Evolutionary conservation across 2,888 invertebrate genomes (phyloP).

Genomic region (Drosophila heteroneura): DNA sequence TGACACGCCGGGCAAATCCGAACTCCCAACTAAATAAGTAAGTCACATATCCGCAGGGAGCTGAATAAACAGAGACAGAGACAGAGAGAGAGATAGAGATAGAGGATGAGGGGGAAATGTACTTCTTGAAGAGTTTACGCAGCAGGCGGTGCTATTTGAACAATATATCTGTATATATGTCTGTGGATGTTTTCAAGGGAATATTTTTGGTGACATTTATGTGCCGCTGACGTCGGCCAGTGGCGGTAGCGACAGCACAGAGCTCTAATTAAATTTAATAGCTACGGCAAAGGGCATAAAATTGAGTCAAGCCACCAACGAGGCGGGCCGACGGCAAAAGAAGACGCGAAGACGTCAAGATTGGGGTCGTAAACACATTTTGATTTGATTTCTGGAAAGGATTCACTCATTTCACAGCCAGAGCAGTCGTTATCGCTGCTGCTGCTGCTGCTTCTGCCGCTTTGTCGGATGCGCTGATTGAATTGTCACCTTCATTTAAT

Average conservation of each 20-base stretch:
- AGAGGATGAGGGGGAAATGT: slow-evolving; percentile 9
- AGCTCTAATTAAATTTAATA: slow-evolving; percentile 82
- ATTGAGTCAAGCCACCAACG: slow-evolving; percentile 67
- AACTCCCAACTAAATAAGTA: slow-evolving; percentile 35
- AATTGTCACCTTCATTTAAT: slow-evolving; percentile 80
- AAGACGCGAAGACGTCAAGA: slow-evolving; percentile 20
- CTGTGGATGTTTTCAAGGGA: slow-evolving; percentile 58
- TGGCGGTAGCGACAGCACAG: slow-evolving; percentile 63
- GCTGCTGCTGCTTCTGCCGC: slow-evolving; percentile 7
- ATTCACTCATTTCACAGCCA: slow-evolving; percentile 57
- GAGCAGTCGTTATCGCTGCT: slow-evolving; percentile 36
- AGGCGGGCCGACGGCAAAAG: slow-evolving; percentile 25
- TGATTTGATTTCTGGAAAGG: slow-evolving; percentile 78
- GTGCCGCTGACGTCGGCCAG: slow-evolving; percentile 60
- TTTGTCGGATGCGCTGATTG: slow-evolving; percentile 74
- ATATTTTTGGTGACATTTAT: slow-evolving; percentile 81
- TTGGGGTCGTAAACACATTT: slow-evolving; percentile 75
- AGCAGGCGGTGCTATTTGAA: slow-evolving; percentile 42
- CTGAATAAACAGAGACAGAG: slow-evolving; percentile 47
- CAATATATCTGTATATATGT: slow-evolving; percentile 2
- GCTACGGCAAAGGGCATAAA: slow-evolving; percentile 67
- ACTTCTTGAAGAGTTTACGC: slow-evolving; percentile 11
- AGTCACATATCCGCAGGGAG: slow-evolving; percentile 40
- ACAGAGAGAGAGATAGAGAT: neutral
- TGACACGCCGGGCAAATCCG: slow-evolving; percentile 19